Percentiles rank a stretch among this genome's conserved stretches.
Conservation (phyloP, 2,113 vertebrate species). For the Phaethon lepturus region DNA sequence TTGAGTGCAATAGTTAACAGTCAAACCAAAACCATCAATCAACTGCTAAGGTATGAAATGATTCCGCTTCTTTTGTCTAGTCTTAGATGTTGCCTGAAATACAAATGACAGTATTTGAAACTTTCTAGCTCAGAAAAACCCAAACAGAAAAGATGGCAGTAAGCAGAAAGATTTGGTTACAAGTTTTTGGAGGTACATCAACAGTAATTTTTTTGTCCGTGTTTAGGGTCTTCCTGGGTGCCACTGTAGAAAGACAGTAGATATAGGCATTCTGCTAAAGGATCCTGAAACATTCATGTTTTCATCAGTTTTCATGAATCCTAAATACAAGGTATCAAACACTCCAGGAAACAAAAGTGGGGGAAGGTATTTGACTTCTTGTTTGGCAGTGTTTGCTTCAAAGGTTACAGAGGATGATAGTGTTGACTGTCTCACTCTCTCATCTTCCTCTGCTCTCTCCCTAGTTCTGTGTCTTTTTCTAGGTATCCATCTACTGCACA, state of each 20-base stretch:
- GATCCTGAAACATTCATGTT: not conserved
- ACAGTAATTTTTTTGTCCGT: not conserved
- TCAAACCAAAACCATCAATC: not conserved
- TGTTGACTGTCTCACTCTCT: not conserved
- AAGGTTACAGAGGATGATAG: not conserved
- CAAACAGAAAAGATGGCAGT: not conserved
- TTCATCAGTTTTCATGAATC: not conserved
- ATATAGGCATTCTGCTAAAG: not conserved
- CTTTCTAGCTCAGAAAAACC: not conserved
- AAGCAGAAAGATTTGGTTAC: not conserved
- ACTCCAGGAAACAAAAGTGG: not conserved
- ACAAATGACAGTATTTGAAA: not conserved
- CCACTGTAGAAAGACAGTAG: not conserved
- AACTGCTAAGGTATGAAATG: not conserved
- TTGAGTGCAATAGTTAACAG: not conserved
- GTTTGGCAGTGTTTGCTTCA: not conserved
- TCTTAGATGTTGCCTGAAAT: not conserved
- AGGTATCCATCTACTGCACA: not conserved
- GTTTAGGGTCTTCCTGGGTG: not conserved
- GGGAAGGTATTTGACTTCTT: not conserved
- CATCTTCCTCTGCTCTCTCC: not conserved
- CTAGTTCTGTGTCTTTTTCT: not conserved
- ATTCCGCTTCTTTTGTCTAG: not conserved
- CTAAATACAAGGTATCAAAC: not conserved
- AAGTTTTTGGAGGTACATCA: not conserved